These are phyloP conservation scores for Probosciger aterrimus DNA, from an alignment of 2,113 vertebrate species.

Conservation along the genomic window DNA sequence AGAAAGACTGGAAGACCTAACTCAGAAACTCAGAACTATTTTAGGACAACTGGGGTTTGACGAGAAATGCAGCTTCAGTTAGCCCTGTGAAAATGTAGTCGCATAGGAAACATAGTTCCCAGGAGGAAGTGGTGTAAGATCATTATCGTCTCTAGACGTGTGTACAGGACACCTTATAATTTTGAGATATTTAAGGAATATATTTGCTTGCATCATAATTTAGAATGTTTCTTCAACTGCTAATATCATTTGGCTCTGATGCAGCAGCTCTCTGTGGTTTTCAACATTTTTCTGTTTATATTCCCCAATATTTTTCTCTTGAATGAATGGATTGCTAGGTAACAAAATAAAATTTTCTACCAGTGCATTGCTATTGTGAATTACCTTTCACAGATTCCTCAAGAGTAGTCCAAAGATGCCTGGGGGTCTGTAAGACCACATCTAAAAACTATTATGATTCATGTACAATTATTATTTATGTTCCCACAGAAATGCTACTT, in stretches of 20 bases:
- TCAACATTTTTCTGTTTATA: not conserved
- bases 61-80: not conserved
- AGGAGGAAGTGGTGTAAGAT: not conserved
- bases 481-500: not conserved
- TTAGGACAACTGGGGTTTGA: not conserved
- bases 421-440: not conserved
- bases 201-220: not conserved
- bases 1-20: not conserved
- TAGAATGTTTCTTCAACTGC: not conserved
- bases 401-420: not conserved
- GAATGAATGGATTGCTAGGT: not conserved
- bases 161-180: not conserved
- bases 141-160: not conserved
- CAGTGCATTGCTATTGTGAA: not conserved
- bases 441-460: not conserved
- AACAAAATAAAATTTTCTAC: not conserved
- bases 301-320: not conserved
- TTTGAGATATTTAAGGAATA: not conserved
- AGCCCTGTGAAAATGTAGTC: not conserved
- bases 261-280: not conserved
- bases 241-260: not conserved
- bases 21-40: not conserved
- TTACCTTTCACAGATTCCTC: not conserved
- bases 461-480: not conserved
- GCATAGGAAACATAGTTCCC: not conserved